Conservation (phyloP, 37 sponge, comb jelly and placozoan genomes). For the Oscarella lobularis region DNA sequence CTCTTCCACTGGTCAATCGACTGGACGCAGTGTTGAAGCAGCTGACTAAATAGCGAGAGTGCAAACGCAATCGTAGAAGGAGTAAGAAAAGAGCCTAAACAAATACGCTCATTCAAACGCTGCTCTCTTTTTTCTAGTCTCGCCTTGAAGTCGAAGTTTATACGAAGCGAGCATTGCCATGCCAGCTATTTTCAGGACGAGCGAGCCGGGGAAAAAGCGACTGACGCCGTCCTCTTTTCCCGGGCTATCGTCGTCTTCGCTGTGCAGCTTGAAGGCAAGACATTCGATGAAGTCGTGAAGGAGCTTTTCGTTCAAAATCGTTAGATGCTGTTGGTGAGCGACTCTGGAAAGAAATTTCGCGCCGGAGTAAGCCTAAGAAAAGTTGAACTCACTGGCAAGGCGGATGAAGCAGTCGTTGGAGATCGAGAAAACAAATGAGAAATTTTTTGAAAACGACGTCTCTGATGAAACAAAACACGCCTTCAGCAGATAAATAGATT, state of each 20-base stretch:
- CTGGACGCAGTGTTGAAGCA: conserved; percentile 9
- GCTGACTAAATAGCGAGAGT: conserved; percentile 53
- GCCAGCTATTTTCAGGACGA: conserved; percentile 37
- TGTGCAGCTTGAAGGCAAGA: conserved; percentile 28
- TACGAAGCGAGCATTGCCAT: conserved; percentile 64
- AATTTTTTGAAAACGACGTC: conserved; percentile 13
- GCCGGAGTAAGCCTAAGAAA: not conserved
- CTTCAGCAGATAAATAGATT: too few species aligned
- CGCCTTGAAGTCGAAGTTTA: conserved; percentile 53
- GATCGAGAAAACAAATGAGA: conserved; percentile 11
- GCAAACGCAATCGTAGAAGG: conserved; percentile 51
- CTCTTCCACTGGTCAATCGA: not conserved
- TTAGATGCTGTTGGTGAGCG: too few species aligned
- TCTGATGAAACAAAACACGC: conserved; percentile 12
- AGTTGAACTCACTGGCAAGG: not conserved
- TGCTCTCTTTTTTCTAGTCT: not conserved
- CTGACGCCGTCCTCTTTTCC: not conserved
- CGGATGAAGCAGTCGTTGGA: conserved; percentile 12
- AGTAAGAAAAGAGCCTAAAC: conserved; percentile 59
- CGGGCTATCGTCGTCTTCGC: not conserved
- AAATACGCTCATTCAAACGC: not conserved
- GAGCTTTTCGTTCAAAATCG: conserved; percentile 18
- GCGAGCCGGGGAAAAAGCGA: conserved; percentile 27
- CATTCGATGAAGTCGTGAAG: conserved; percentile 38
- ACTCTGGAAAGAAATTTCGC: too few species aligned